phyloP scores from a whole-genome alignment of 2,797 vertebrate species.

The Lepus oiostolus region DNA sequence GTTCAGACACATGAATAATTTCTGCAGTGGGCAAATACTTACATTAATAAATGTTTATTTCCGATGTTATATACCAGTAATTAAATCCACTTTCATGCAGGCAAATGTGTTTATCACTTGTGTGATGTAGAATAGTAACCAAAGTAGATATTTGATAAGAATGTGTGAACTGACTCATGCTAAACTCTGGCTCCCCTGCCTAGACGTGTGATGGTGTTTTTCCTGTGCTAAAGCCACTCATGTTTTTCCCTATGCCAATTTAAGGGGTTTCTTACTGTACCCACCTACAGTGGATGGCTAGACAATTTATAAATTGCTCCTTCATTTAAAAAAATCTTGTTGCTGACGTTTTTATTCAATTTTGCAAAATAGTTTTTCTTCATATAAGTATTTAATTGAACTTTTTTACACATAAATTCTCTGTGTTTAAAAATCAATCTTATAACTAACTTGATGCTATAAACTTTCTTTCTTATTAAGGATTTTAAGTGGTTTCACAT shows the following conservation, averaged over 20 bases:
- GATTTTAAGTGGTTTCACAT: not conserved
- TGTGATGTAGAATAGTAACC: not conserved
- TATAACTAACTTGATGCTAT: not conserved
- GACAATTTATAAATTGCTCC: not conserved
- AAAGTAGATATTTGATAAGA: not conserved
- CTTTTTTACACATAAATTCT: not conserved
- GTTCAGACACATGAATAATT: not conserved
- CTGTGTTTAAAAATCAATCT: not conserved
- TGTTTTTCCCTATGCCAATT: not conserved
- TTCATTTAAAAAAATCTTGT: not conserved
- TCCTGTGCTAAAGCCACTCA: not conserved
- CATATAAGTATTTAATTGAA: not conserved
- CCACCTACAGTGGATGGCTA: not conserved
- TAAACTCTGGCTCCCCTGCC: not conserved
- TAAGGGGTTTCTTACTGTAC: not conserved
- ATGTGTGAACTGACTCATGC: not conserved
- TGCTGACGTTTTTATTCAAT: not conserved
- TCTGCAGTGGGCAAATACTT: not conserved
- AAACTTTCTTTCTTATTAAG: not conserved
- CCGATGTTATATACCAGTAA: not conserved
- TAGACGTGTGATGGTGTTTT: not conserved
- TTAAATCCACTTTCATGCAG: not conserved
- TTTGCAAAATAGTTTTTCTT: not conserved
- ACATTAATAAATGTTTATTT: not conserved
- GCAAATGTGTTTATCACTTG: not conserved